Evolutionary conservation across 2,888 invertebrate genomes (phyloP), one percentile per base, ranked within the genome.

Genomic region (Helleia helle): DNA sequence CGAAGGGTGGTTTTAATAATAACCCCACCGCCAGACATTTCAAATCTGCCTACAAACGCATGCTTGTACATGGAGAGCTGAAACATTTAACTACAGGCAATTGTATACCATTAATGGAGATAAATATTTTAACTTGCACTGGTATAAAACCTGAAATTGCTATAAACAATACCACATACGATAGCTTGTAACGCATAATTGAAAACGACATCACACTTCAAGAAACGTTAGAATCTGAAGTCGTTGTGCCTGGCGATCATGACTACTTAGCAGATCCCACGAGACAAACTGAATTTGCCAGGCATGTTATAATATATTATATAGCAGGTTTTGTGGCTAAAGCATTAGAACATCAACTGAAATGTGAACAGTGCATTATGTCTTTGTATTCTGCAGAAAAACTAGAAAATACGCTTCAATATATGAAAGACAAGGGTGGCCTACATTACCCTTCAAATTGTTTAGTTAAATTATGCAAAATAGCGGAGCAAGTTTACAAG

Each of bases 1-100:
- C 31, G 34, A 34, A 34, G 15, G 36, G 25, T n/a, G 25, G 24
- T 12, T 36, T 22, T 13, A 36, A 36, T 13, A 36, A 36, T 25
- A 36, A 36, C 12, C 36, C 36, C 4, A 25, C 12, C 22, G 36
- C 25, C n/a, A 18, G 36, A 3, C 36, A 36, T 8, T 24, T 36
- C 18, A n/a, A 24, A 22, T 22, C 12, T 12, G 36, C 36, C 7
- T 36, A 36, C 13, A 22, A 36, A 36, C 17, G 24, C 2, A n/a
- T 36, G 11, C 6, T 36, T n/a, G 12, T 36, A 11, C 24, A 36
- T 13, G 24, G 36, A 1, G 36, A 22, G 36, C 18, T 36, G 9
- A 36, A 36, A 22, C 3, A 22, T 4, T 5, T 22, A 7, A 2
- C 8, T 2, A 3, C 3, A 8, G 22, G 6, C 6, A 22, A 22